A percentile compares a stretch with the other conserved stretches of the same genome.
phyloP scores from a whole-genome alignment of 2,113 vertebrate species.

The Pseudolaguvia tuberculata region DNA sequence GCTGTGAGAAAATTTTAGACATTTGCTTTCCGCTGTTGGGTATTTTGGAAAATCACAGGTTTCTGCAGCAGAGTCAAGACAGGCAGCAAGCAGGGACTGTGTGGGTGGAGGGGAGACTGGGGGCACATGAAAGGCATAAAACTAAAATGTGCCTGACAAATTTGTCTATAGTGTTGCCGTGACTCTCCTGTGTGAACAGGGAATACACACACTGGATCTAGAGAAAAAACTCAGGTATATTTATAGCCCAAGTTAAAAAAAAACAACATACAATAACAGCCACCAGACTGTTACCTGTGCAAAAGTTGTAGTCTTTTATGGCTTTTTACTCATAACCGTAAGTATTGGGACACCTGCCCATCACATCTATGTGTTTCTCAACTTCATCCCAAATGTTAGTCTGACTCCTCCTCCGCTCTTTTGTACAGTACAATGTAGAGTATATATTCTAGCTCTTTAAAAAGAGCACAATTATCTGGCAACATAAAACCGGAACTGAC shows the following conservation, averaged over 20 bases:
- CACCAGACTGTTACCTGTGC: not conserved
- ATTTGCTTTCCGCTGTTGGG: conserved; percentile 41
- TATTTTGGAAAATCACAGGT: conserved; percentile 62
- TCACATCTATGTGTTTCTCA: too few relatives aligned
- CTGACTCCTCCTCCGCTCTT: too few relatives aligned
- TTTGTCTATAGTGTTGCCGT: conserved; percentile 55
- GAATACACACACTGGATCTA: conserved; percentile 53
- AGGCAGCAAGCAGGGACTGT: conserved; percentile 62
- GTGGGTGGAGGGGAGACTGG: conserved; percentile 61
- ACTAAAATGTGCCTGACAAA: conserved; percentile 70
- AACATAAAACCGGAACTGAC: too few relatives aligned
- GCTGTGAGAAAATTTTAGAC: conserved; percentile 49
- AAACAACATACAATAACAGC: conserved; percentile 33
- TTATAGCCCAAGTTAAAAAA: conserved; percentile 29
- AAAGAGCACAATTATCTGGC: too few relatives aligned
- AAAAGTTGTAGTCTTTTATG: too few relatives aligned
- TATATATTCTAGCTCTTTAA: too few relatives aligned
- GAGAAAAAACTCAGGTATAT: conserved; percentile 33
- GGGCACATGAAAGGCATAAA: conserved; percentile 70
- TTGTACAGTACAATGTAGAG: too few relatives aligned
- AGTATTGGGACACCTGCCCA: too few relatives aligned
- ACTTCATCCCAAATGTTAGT: too few relatives aligned
- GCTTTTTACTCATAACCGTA: too few relatives aligned
- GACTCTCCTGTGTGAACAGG: conserved; percentile 57
- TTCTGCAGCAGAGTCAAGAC: conserved; percentile 63